Evolutionary conservation across 53 echinoderm and acorn worm species (phyloP).

Genomic region (Pentamera pediparva): DNA sequence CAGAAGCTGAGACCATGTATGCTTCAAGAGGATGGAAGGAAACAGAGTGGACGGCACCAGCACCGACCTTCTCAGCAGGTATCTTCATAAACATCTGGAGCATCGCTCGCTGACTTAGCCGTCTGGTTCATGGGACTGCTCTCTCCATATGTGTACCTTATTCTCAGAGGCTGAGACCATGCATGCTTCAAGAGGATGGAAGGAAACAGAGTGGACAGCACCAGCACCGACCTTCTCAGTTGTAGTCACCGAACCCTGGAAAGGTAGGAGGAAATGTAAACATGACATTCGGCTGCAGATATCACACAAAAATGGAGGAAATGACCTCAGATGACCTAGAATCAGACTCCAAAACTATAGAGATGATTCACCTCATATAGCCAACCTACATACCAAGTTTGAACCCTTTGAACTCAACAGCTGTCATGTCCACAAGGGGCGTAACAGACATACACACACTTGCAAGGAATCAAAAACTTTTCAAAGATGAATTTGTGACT

Average conservation of each 20-base stretch:
- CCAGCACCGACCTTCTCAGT: conserved; percentile 75
- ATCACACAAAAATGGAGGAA: too few relatives aligned
- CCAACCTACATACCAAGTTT: too few relatives aligned
- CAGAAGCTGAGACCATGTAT: conserved; percentile 77
- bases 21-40: conserved; percentile 85
- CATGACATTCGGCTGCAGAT: too few relatives aligned
- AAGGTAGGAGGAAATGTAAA: not conserved
- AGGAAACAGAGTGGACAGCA: conserved; percentile 74
- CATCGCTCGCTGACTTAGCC: not conserved
- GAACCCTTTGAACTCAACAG: too few relatives aligned
- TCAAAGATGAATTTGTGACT: too few relatives aligned
- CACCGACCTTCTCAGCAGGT: conserved; percentile 66
- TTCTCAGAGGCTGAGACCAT: conserved; percentile 76
- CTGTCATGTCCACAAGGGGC: too few relatives aligned
- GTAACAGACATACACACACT: too few relatives aligned
- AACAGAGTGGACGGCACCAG: conserved; percentile 66
- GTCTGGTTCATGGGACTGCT: conserved; percentile 20
- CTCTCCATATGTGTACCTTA: conserved; percentile 69
- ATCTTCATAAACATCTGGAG: conserved; percentile 36
- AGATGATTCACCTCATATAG: too few relatives aligned
- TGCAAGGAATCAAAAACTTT: too few relatives aligned
- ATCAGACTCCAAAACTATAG: too few relatives aligned
- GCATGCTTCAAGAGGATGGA: conserved; percentile 81
- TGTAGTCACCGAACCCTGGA: conserved; percentile 78
- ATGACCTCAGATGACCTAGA: too few relatives aligned